Evolutionary conservation across 2,888 invertebrate species (phyloP).

Genomic region (Pyrochroa serraticornis): DNA sequence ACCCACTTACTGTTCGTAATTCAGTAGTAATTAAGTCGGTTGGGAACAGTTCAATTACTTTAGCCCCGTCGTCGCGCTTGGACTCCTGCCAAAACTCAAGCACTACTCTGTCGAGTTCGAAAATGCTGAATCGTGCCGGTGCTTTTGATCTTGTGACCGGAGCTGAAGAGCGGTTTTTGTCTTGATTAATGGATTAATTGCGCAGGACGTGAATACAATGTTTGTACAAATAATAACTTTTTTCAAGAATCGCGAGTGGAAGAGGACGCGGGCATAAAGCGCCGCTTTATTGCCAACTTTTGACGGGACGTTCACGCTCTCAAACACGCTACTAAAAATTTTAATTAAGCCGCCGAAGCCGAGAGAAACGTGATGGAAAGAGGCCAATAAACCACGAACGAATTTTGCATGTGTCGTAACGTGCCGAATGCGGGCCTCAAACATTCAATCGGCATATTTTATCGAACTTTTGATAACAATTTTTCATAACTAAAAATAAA

Average conservation of each 20-base stretch:
- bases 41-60: constrained; percentile 22
- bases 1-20: constrained; percentile 5
- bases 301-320: no score
- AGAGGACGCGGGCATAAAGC: constrained; percentile 9
- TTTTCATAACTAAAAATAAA: no score
- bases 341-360: no score
- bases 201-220: neutral
- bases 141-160: constrained; percentile 2
- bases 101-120: neutral
- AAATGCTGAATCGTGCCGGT: neutral
- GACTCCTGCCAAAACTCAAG: constrained; percentile 3
- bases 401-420: no score
- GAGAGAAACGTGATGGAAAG: no score
- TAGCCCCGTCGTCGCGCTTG: constrained; percentile 5
- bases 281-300: no score
- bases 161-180: constrained; percentile 4
- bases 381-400: no score
- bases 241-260: neutral
- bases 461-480: no score
- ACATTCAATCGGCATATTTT: no score
- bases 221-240: no score
- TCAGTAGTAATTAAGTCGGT: constrained; percentile 4
- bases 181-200: constrained; percentile 23
- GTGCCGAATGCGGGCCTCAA: no score
- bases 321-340: no score